Percentiles rank a stretch among this genome's conserved stretches.
These are phyloP conservation scores for Todiramphus saurophagus DNA, from an alignment of 2,113 vertebrate species.

Conservation along the genomic window DNA sequence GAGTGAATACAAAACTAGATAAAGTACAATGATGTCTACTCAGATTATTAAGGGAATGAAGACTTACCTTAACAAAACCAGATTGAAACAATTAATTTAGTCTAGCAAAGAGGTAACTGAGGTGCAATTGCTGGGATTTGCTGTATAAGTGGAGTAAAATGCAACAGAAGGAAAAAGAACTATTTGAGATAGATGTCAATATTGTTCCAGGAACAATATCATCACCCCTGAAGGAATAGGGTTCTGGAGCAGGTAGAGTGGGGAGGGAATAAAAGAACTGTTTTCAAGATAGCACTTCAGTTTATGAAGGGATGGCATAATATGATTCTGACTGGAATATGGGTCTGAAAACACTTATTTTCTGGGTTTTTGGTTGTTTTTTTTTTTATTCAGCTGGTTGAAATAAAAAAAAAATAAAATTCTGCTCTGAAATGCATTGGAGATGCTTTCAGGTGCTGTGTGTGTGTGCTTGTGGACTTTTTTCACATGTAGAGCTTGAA, in stretches of 20 bases:
- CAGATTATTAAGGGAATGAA: neutral
- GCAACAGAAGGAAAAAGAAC: neutral
- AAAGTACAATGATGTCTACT: neutral
- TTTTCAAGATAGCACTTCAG: neutral
- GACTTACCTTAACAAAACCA: neutral
- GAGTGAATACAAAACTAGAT: neutral
- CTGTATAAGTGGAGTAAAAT: neutral
- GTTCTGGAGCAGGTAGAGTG: neutral
- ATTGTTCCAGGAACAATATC: neutral
- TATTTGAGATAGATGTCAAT: neutral
- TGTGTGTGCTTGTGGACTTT: accelerated
- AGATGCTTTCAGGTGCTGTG: neutral
- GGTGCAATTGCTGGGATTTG: neutral
- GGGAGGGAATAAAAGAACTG: neutral
- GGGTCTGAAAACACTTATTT: neutral
- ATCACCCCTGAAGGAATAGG: neutral
- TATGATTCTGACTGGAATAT: neutral
- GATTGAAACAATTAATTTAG: neutral
- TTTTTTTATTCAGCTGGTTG: neutral
- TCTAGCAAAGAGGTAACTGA: neutral
- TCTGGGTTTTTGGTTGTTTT: neutral
- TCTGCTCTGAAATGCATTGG: neutral
- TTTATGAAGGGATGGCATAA: neutral
- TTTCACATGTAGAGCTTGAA: neutral
- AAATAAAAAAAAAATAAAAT: accelerated